These are phyloP conservation scores for Mylabris phalerata DNA, from an alignment of 1,140 invertebrate genomes.

Conservation along the genomic window DNA sequence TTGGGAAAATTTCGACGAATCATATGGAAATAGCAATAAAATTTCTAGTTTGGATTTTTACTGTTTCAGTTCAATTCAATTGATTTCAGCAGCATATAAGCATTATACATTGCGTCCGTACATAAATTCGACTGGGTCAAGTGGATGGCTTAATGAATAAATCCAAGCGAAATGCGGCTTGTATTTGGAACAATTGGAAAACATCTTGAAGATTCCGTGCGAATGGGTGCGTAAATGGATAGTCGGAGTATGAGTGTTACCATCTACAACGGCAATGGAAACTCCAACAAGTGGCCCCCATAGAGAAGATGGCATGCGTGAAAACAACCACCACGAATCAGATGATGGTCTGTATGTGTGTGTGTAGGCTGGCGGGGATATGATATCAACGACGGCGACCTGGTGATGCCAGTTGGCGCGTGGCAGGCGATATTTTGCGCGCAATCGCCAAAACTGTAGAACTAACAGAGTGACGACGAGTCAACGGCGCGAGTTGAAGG, in stretches of 20 bases:
- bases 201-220: neutral
- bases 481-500: conserved; percentile 32
- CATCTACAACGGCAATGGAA: too few relatives aligned
- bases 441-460: conserved; percentile 26
- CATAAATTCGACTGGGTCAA: too few relatives aligned
- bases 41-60: too few relatives aligned
- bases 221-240: neutral
- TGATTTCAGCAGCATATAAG: too few relatives aligned
- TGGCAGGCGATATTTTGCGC: conserved; percentile 27
- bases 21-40: too few relatives aligned
- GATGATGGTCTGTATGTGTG: neutral
- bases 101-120: too few relatives aligned
- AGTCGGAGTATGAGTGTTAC: neutral
- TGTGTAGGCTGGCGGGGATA: conserved; percentile 30
- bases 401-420: conserved; percentile 31
- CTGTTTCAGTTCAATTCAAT: too few relatives aligned
- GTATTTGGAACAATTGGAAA: too few relatives aligned
- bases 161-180: too few relatives aligned
- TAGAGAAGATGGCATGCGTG: conserved; percentile 30
- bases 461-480: conserved; percentile 15
- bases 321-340: conserved; percentile 23
- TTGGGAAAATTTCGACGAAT: too few relatives aligned
- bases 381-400: conserved; percentile 27
- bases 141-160: too few relatives aligned
- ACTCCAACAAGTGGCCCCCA: conserved; percentile 24